A percentile compares a stretch with the other conserved stretches of the same genome.
Conservation (phyloP, 2,888 invertebrate genomes). For the Drosophila colorata region DNA sequence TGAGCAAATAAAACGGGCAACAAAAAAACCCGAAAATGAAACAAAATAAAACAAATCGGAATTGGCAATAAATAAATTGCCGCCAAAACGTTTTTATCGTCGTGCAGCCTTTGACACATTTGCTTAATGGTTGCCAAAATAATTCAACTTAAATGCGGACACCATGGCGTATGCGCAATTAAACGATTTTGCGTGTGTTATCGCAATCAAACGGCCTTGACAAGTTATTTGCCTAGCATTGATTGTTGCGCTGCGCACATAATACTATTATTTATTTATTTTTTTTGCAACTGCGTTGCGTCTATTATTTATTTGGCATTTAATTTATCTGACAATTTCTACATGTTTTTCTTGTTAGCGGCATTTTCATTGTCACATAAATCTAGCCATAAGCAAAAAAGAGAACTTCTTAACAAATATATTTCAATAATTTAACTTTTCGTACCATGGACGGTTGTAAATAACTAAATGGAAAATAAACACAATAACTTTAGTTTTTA, state of each 20-base stretch:
- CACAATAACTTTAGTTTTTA: too few relatives aligned
- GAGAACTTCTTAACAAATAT: slow-evolving; percentile 27
- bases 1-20: slow-evolving; percentile 47
- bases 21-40: slow-evolving; percentile 26
- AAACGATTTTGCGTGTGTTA: slow-evolving; percentile 53
- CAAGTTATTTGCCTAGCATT: slow-evolving; percentile 34
- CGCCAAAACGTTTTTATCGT: slow-evolving; percentile 66
- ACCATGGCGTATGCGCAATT: slow-evolving; percentile 67
- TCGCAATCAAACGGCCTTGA: slow-evolving; percentile 18
- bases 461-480: not conserved
- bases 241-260: not conserved
- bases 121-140: slow-evolving; percentile 44
- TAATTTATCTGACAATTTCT: slow-evolving; percentile 69
- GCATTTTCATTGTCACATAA: slow-evolving; percentile 60
- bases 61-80: slow-evolving; percentile 68
- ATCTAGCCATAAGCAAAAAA: slow-evolving; percentile 39
- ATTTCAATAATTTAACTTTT: slow-evolving; percentile 17
- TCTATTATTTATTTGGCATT: slow-evolving; percentile 45
- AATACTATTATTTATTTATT: not conserved
- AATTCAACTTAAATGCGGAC: slow-evolving; percentile 18
- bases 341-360: slow-evolving; percentile 54
- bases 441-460: not conserved
- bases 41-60: slow-evolving; percentile 50
- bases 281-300: not conserved
- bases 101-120: slow-evolving; percentile 72